Percentiles rank a stretch among this genome's conserved stretches.
These are phyloP conservation scores for Oreochromis spilurus DNA, from an alignment of 2,113 vertebrate genomes.

Conservation along the genomic window DNA sequence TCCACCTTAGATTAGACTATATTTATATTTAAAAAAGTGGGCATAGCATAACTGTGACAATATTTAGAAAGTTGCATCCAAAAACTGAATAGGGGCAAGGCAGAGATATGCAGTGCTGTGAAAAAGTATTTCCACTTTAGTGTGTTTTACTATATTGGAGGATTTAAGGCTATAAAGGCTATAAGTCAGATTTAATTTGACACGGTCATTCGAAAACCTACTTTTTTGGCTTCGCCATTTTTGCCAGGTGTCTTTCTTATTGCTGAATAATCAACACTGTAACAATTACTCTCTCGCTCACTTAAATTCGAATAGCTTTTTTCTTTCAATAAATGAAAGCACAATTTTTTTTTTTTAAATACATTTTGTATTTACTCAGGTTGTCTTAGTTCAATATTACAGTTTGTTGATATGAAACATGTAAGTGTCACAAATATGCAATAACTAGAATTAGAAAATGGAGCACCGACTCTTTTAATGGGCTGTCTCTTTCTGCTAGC, in stretches of 20 bases:
- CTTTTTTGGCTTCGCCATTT: neutral
- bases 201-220: neutral
- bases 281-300: neutral
- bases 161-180: neutral
- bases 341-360: neutral
- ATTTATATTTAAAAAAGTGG: neutral
- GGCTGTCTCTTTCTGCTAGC: neutral
- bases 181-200: neutral
- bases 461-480: neutral
- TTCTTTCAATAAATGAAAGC: neutral
- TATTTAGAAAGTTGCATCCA: neutral
- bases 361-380: neutral
- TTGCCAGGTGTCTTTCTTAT: neutral
- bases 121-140: neutral
- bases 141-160: neutral
- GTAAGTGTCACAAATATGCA: neutral
- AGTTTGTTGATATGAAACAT: neutral
- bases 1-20: neutral
- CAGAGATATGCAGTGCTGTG: neutral
- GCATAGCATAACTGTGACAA: neutral
- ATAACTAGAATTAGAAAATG: neutral
- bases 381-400: neutral
- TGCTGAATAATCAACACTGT: neutral
- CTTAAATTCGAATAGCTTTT: neutral
- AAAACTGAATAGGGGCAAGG: neutral